Conservation (phyloP, 2,113 vertebrate genomes). For the Indri indri region DNA sequence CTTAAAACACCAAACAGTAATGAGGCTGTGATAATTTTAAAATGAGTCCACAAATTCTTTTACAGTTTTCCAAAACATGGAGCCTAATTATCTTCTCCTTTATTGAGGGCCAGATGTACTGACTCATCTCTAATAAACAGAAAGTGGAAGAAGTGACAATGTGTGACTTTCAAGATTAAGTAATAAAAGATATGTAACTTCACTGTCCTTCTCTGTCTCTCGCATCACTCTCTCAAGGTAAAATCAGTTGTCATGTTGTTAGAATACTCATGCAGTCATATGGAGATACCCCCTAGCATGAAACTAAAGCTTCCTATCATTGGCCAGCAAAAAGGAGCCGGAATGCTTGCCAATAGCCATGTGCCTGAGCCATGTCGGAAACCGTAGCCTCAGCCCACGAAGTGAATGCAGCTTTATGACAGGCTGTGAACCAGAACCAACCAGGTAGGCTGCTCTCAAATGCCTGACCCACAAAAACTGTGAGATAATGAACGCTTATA, state of each 20-base stretch:
- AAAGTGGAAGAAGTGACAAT: not conserved
- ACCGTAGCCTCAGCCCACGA: not conserved
- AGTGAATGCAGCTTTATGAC: not conserved
- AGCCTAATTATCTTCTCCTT: not conserved
- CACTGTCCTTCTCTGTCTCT: not conserved
- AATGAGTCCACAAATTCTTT: not conserved
- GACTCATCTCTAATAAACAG: not conserved
- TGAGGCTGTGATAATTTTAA: not conserved
- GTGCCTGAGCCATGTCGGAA: not conserved
- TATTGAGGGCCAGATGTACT: not conserved
- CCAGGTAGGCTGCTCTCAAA: not conserved
- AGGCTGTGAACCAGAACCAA: accelerated
- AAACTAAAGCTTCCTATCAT: not conserved
- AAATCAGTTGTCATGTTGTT: not conserved
- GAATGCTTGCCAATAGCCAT: not conserved
- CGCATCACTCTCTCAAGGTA: not conserved
- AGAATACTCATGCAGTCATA: not conserved
- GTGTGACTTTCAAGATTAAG: not conserved
- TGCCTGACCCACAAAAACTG: not conserved
- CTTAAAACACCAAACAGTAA: not conserved
- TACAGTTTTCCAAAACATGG: not conserved
- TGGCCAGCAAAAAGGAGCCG: not conserved
- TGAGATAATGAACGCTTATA: not conserved
- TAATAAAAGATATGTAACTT: not conserved
- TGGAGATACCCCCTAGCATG: not conserved